phyloP scores from a whole-genome alignment of 2,888 invertebrate species.

The Dicyrtomina minuta region DNA sequence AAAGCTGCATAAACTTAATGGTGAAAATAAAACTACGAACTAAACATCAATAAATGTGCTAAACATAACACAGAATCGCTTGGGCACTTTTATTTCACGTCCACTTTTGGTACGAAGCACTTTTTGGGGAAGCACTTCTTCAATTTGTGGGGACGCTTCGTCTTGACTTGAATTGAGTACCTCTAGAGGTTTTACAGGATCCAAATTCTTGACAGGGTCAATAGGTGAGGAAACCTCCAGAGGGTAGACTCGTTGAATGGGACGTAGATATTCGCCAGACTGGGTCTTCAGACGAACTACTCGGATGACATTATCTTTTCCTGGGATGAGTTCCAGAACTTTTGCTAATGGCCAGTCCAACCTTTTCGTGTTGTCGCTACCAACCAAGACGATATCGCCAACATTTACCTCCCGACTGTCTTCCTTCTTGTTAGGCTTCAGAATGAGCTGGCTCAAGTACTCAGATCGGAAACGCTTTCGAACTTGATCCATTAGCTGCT shows the following conservation, averaged over 20 bases:
- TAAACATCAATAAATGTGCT: too few relatives aligned
- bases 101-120: too few relatives aligned
- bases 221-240: background rate
- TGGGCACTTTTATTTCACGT: too few relatives aligned
- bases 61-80: too few relatives aligned
- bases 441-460: constrained; percentile 44
- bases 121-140: too few relatives aligned
- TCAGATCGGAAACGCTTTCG: constrained; percentile 48
- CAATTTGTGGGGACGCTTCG: too few relatives aligned
- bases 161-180: too few relatives aligned
- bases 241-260: background rate
- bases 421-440: background rate
- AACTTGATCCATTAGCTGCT: constrained; percentile 48
- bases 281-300: background rate
- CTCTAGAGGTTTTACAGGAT: too few relatives aligned
- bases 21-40: too few relatives aligned
- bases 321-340: background rate
- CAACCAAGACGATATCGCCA: background rate
- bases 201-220: background rate
- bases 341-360: constrained; percentile 13
- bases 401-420: background rate
- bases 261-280: background rate
- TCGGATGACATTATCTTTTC: background rate
- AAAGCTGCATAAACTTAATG: too few relatives aligned
- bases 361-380: background rate